Base-by-base conservation (phyloP, 2,888 invertebrate species). In the Rhamnusium bicolor region DNA sequence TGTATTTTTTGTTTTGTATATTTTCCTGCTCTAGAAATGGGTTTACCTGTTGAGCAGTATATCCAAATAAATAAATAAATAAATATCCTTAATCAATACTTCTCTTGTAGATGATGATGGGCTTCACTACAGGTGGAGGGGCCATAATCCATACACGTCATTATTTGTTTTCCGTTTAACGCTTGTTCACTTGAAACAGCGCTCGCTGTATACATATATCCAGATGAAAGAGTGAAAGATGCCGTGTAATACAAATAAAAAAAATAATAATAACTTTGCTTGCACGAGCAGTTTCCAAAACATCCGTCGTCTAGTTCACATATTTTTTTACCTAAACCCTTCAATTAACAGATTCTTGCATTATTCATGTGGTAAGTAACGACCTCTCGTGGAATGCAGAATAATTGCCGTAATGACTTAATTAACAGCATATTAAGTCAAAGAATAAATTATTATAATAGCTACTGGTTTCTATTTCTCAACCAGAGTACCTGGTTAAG, bases 331-430 rank as follows among this genome's bases (percentile, higher is more conserved):
- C 32, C 32, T 54, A 12, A 29, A 58, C 21, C 29, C 58, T 29
- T 58, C 32, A 58, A 32, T 32, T 58, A 58, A 12, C 19, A 32
- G 18, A 58, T 32, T 16, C 16, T 19, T 61, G 47, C 61, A 61
- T 61, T 61, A 61, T 61, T 61, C 61, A 61, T 61, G 21, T 29
- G 53, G 47, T 49, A 63, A 70, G 49, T 49, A 65, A 71, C 63
- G 70, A 71, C 70, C 61, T 73, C 70, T 70, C n/a, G 18, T 49
- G 67, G 73, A 73, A 73, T 73, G 70, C 70, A 27, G 53, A 24
- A 62, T 62, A 71, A 74, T 74, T 71, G 19, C 21, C 49, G 24
- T 74, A 71, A 71, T 69, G 56, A 71, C 71, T 71, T 71, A 71
- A 74, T 74, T 71, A 74, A 53, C 67, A 71, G 68, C 58, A 32